These are phyloP conservation scores for Diabrotica balteata DNA, from an alignment of 2,888 invertebrate species.

Conservation along the genomic window DNA sequence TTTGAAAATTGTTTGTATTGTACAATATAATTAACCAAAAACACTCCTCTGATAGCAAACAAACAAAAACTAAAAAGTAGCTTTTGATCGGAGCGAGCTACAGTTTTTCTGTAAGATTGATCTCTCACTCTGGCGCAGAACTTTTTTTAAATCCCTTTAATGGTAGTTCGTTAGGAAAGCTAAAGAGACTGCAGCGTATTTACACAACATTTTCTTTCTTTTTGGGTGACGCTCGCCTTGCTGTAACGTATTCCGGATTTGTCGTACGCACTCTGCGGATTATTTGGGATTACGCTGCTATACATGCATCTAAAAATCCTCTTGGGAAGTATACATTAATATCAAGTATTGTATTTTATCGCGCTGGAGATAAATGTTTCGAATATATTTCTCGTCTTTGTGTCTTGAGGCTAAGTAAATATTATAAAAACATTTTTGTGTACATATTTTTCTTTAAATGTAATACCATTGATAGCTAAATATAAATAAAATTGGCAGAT, in stretches of 20 bases:
- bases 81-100: no score
- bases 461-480: no score
- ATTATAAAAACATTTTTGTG: neutral
- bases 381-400: neutral
- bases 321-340: slow-evolving; percentile 13
- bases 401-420: neutral
- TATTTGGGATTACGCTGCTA: slow-evolving; percentile 17
- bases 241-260: slow-evolving; percentile 5
- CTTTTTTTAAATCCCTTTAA: no score
- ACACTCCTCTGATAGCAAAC: no score
- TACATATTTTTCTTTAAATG: neutral
- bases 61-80: no score
- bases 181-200: no score
- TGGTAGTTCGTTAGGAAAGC: no score
- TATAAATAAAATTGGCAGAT: no score
- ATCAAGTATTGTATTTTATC: slow-evolving; percentile 11
- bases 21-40: no score
- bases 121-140: no score
- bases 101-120: no score
- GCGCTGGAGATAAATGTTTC: neutral
- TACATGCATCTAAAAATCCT: slow-evolving; percentile 12
- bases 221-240: neutral
- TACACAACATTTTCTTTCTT: slow-evolving; percentile 1
- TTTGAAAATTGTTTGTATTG: no score
- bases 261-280: slow-evolving; percentile 20